Conservation (phyloP, 2,113 vertebrate genomes). For the Zosterops hypoxanthus region DNA sequence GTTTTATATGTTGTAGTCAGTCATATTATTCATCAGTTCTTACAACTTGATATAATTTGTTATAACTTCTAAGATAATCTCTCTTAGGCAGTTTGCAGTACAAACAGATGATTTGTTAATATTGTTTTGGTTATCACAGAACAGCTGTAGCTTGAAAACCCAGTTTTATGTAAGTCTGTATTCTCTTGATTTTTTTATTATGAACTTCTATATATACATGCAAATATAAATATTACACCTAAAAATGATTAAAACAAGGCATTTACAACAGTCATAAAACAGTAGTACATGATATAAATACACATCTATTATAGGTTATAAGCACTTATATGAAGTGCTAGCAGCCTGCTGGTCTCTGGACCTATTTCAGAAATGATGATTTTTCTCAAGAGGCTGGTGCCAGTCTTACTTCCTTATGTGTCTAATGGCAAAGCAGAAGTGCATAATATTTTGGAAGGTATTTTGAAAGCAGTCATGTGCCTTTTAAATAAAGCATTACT, state of each 20-base stretch:
- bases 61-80: neutral
- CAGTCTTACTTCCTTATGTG: neutral
- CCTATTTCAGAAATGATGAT: neutral
- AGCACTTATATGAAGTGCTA: neutral
- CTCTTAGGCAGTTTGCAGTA: neutral
- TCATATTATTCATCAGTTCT: neutral
- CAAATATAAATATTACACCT: neutral
- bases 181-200: neutral
- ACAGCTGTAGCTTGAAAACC: neutral
- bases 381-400: neutral
- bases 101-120: neutral
- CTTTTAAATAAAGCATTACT: constrained; percentile 16
- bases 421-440: constrained; percentile 5
- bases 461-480: constrained; percentile 13
- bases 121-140: neutral
- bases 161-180: neutral
- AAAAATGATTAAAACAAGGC: neutral
- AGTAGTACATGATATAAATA: neutral
- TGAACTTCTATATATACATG: neutral
- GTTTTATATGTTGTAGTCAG: neutral
- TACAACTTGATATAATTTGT: neutral
- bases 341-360: neutral
- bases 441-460: neutral
- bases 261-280: neutral
- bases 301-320: neutral